Evolutionary conservation across 2,797 vertebrate genomes (phyloP), one percentile per base, ranked within the genome.

Genomic region (Diglossa cyanea): DNA sequence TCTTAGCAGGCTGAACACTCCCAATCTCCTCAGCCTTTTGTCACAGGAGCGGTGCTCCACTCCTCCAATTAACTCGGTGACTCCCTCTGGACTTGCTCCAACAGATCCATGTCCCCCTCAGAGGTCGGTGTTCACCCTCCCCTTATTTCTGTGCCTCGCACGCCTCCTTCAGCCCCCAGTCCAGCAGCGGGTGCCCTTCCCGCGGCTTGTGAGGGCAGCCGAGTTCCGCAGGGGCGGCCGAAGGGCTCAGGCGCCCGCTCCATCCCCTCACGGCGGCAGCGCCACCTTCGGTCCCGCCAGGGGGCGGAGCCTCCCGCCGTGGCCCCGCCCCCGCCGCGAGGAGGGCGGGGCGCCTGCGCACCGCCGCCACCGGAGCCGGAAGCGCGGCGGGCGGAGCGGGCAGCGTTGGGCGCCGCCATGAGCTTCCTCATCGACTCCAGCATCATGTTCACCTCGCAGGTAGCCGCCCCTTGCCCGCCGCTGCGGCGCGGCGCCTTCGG

Each of bases 401-500:
- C 3, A 1, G 42, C 2, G 2, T 17, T 18, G 62, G 61, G 23
- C 4, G 66, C 81, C 95, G 67, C 47, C 96, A 99, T 99, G 99
- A 99, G 99, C 86, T 99, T 99, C 97, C 96, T 99, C 40, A 97
- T 99, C 78, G 99, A 99, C 90, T 99, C 99, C 26, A 97, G 99
- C 95, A 99, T 99, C 91, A 99, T 99, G 99, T 98, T 99, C 97
- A 99, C 98, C 77, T 99, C 99, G 16, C 99, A 99, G 99, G 99
- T 99, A 98, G n/a, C 30, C 48, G 2, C 5, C 47, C 54, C 19
- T 24, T 17, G 95, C 86, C 47, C 44, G 9, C 51, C 6, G 47
- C 54, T 10, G 42, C 55, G 6, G 53, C 20, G 39, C 48, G 15
- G 54, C 30, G 25, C 35, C 7, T 11, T 4, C 44, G n/a, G 44